A percentile compares a stretch with the other conserved stretches of the same genome.
phyloP scores from a whole-genome alignment of 2,113 vertebrate genomes.

The Psophia crepitans region DNA sequence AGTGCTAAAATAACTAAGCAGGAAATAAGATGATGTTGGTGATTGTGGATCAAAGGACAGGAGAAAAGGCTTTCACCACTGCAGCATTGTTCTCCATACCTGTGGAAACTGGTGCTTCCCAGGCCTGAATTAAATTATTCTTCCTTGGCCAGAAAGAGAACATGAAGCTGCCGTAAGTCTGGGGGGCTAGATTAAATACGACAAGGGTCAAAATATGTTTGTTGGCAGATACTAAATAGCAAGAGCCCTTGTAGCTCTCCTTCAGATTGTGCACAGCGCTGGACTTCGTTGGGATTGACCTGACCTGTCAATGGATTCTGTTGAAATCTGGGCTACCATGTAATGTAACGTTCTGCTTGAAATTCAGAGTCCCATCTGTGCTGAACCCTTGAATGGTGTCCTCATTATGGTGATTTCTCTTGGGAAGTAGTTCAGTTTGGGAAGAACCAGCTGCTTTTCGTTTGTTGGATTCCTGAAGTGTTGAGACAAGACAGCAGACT shows the following conservation, averaged over 20 bases:
- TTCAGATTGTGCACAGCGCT: background rate
- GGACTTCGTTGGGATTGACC: background rate
- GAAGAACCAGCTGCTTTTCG: background rate
- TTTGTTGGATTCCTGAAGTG: background rate
- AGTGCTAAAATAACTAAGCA: background rate
- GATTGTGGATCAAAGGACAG: background rate
- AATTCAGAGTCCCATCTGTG: background rate
- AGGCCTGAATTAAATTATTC: background rate
- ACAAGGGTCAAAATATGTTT: background rate
- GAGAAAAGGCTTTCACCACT: background rate
- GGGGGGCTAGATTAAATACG: background rate
- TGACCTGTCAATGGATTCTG: background rate
- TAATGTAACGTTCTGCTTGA: background rate
- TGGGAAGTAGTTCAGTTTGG: background rate
- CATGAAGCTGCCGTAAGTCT: background rate
- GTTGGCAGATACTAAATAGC: background rate
- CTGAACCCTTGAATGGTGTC: background rate
- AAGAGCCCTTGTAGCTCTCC: background rate
- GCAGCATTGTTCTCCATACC: background rate
- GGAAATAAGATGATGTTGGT: background rate
- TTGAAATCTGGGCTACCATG: background rate
- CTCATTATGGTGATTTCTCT: background rate
- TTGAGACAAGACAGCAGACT: background rate
- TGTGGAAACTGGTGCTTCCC: background rate
- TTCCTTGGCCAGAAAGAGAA: background rate